Evolutionary conservation across 2,113 vertebrate species (phyloP), one percentile per base, ranked within the genome.

Genomic region (Oncorhynchus nerka): DNA sequence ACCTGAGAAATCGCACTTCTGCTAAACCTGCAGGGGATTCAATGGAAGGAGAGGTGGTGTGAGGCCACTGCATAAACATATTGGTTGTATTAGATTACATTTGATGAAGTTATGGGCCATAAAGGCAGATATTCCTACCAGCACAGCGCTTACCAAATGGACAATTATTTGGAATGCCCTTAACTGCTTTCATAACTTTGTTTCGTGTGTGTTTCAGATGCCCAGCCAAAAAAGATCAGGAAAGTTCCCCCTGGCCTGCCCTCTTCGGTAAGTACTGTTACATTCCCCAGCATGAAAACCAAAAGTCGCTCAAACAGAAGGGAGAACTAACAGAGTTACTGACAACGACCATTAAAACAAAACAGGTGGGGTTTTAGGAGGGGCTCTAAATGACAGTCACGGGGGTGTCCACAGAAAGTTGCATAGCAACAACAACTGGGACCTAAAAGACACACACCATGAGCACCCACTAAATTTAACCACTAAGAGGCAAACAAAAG

Each of bases 201-300:
- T 24, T 32, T 8, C 11, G 28, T 13, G 49, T 69, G 32, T 74
- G 64, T 30, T 4, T 6, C 88, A 99, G 97, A 98, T 75, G 70
- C 94, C 0, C 97, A 97, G 79, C 95, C 97, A 74, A 99, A 99
- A 90, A 99, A 99, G 93, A 96, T 98, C 88, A 93, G 97, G 84
- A 99, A 99, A 92, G 94, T 98, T 81, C 97, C 97, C 20, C 96
- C 95, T 15, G 97, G 97, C 86, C 94, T 99, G 76, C 98, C 98
- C 3, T 96, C 98, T 74, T 98, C 97, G 73, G 97, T 99, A 88
- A 97, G 92, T 91, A 74, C 34, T 61, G 70, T 51, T 77, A 71
- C 80, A 65, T 22, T 24, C 62, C 62, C 62, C 22, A 57, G 13
- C 39, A 45, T 45, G 39, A 45, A 11, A 45, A 3, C 39, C 9